Evolutionary conservation across 2,113 vertebrate genomes (phyloP), one percentile per base, ranked within the genome.

Genomic region (Artemisiospiza belli): DNA sequence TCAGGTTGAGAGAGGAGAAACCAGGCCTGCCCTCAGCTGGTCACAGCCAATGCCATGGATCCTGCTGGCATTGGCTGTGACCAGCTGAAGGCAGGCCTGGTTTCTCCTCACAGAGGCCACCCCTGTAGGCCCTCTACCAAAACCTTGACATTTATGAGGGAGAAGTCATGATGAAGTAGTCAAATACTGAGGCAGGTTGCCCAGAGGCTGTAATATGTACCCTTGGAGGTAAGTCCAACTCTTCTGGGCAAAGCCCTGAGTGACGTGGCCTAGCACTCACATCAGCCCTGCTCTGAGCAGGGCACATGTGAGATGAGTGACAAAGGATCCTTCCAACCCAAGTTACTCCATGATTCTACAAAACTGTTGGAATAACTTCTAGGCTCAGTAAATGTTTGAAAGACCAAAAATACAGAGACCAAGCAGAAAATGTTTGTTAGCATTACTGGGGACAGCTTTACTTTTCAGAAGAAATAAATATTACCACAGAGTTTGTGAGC

Each of bases 251-350:
- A 54, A 64, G 39, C 27, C 66, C n/a, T 35, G 52, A 72, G 52
- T 14, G 52, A 23, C 46, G 25, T 27, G 79, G 20, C 37, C 68
- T 37, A 37, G 47, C 9, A 18, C n/a, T n/a, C 33, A 15, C 0
- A 0, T 41, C 47, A 80, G 37, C 37, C 37, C 46, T 75, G 39
- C 57, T 41, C 51, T 31, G 63, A 70, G 55, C 3, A 21, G 13
- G 10, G 35, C 2, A 1, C 2, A 3, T 22, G 4, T 19, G 21
- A 87, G 14, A 31, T 3, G 2, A 35, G 27, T 31, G 47, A 5
- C 27, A 28, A 37, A 67, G n/a, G n/a, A 37, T 33, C 74, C 39
- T 76, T 67, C 72, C 55, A 54, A 52, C 17, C 11, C 47, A 24
- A 47, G 22, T 23, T 25, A 62, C 20, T 30, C 59, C 22, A 27